Base-by-base conservation (phyloP, 2,888 invertebrate genomes). In the Phymatocera aterrima region DNA sequence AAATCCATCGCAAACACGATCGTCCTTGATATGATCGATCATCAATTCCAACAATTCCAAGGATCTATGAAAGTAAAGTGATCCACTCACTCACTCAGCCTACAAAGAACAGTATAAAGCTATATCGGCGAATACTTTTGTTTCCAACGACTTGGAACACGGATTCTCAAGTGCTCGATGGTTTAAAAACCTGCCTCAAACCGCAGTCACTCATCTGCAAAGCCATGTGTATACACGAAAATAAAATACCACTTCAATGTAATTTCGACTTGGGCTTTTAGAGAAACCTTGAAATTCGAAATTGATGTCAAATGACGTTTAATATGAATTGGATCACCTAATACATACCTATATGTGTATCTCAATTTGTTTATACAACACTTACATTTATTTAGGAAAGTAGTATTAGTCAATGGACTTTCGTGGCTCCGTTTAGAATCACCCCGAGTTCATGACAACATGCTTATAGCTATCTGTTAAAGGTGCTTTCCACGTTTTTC, bases 51-150 rank as follows among this genome's bases (percentile, higher is more conserved):
- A 34, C 24, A 43, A 24, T 43, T 15, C 43, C 40, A 1, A 8
- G 24, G 24, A 21, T 24, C 24, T 18, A 24, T 43, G 40, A 43
- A 40, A 18, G 65, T 65, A 43, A 43, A 65, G 43, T 65, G 21
- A 65, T 18, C 24, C 43, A 24, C 24, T n/a, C 12, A 3, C 24
- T 24, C 68, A 15, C 46, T 15, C 43, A 24, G 34, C 40, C 24
- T 46, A 68, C 46, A 46, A n/a, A 46, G 68, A 24, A 24, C 24
- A 43, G 24, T 24, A 68, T 68, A 15, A 28, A 68, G n/a, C n/a
- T 68, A 12, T 43, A 46, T 43, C 34, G 68, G 68, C 68, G 12
- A 46, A 68, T 68, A 46, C 46, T 68, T 18, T 6, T 46, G 24
- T 37, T n/a, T 37, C 21, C 18, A 64, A 37, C 46, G 43, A 57